These are phyloP conservation scores for Nomia melanderi DNA, from an alignment of 1,140 invertebrate species.

Conservation along the genomic window DNA sequence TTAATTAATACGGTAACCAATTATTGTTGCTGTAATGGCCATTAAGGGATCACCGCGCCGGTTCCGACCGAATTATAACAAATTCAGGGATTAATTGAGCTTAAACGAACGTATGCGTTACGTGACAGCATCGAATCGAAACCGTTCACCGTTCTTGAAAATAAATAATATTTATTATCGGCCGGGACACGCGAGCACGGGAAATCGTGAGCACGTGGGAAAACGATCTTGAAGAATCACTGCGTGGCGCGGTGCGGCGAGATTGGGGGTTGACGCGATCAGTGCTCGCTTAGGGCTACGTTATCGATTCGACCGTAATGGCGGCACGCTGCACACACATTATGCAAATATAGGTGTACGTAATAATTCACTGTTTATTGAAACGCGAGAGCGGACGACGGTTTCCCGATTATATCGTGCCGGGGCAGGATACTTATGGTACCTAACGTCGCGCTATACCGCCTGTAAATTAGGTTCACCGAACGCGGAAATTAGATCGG, in stretches of 20 bases:
- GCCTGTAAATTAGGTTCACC: constrained; percentile 24
- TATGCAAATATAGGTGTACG: constrained; percentile 36
- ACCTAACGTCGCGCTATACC: neutral
- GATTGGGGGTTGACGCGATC: constrained; percentile 13
- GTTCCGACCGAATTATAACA: constrained; percentile 16
- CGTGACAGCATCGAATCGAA: neutral
- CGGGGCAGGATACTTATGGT: constrained; percentile 24
- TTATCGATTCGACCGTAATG: constrained; percentile 39
- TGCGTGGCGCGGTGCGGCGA: neutral
- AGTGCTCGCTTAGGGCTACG: neutral
- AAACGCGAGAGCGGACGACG: constrained; percentile 19
- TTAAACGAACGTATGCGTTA: neutral
- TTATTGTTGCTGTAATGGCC: constrained; percentile 16
- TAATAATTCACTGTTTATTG: constrained; percentile 55
- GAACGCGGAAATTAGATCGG: constrained; percentile 24
- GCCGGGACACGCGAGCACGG: no score
- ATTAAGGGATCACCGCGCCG: neutral
- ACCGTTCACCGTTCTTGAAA: neutral
- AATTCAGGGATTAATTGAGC: constrained; percentile 19
- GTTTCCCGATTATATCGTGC: constrained; percentile 19
- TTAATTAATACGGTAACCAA: constrained; percentile 38
- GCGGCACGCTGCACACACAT: constrained; percentile 9
- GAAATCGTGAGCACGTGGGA: no score
- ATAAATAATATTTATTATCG: no score
- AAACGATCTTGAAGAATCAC: neutral